Evolutionary conservation across 1,140 invertebrate species (phyloP).

Genomic region (Rhyacophila brunnea): DNA sequence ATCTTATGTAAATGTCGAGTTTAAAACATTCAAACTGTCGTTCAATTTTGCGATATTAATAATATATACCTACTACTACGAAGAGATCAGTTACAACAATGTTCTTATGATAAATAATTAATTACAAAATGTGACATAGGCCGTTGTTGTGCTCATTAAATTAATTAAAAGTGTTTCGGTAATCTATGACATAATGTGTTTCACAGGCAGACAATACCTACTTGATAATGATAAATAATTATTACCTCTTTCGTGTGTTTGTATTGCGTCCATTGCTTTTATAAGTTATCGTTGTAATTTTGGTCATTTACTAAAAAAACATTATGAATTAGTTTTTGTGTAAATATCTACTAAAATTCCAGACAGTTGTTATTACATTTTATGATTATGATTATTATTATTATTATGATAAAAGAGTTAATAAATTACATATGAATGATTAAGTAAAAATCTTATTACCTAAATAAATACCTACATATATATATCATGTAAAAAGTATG

Average conservation of each 20-base stretch:
- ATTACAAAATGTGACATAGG: too few species aligned
- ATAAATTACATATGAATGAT: constrained; percentile 36
- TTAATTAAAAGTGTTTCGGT: too few species aligned
- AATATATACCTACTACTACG: background rate
- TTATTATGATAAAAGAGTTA: constrained; percentile 32
- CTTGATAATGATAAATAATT: background rate
- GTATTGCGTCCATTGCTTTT: constrained; percentile 7
- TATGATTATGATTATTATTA: constrained; percentile 31
- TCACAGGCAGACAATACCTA: too few species aligned
- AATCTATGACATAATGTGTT: too few species aligned
- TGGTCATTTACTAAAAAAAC: too few species aligned
- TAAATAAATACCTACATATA: constrained; percentile 25
- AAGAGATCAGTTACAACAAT: background rate
- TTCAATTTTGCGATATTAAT: too few species aligned
- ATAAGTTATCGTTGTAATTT: background rate
- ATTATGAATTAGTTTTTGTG: background rate
- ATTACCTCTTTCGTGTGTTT: constrained; percentile 1
- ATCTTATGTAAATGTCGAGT: too few species aligned
- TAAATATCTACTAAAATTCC: constrained; percentile 17
- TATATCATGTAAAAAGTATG: constrained; percentile 35
- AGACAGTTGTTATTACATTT: background rate
- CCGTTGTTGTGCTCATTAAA: too few species aligned
- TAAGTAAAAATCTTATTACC: constrained; percentile 32
- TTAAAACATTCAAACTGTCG: too few species aligned
- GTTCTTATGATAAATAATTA: too few species aligned